phyloP scores from a whole-genome alignment of 2,888 invertebrate species.

The Timandra comae region DNA sequence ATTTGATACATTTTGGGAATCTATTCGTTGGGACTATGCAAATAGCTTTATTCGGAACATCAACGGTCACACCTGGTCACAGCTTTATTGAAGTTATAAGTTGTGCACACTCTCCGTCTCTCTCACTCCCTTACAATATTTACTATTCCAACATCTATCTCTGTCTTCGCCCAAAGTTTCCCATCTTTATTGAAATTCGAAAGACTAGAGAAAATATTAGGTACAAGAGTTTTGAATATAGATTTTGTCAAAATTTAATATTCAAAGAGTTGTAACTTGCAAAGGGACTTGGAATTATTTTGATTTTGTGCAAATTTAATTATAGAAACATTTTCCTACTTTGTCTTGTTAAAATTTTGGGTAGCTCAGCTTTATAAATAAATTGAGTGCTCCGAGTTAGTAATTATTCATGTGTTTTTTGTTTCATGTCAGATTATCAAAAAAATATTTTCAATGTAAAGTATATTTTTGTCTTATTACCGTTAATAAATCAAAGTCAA shows the following conservation, averaged over 20 bases:
- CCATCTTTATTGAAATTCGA: constrained; percentile 44
- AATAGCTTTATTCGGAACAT: constrained; percentile 55
- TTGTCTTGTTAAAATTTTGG: no score
- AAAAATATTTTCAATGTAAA: no score
- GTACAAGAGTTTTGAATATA: constrained; percentile 23
- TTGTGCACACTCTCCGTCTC: constrained; percentile 58
- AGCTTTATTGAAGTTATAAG: constrained; percentile 73
- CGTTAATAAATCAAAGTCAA: no score
- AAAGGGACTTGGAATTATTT: constrained; percentile 11
- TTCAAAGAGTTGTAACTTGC: constrained; percentile 14
- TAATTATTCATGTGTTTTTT: no score
- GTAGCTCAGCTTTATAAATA: no score
- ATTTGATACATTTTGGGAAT: constrained; percentile 22
- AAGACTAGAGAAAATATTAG: constrained; percentile 22
- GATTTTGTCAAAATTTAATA: constrained; percentile 11
- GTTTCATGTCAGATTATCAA: no score
- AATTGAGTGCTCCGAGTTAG: no score
- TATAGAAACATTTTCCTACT: not conserved
- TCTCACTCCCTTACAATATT: constrained; percentile 39
- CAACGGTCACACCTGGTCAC: constrained; percentile 64
- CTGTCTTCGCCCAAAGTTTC: constrained; percentile 33
- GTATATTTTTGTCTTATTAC: no score
- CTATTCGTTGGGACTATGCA: constrained; percentile 45
- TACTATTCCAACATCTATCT: constrained; percentile 37
- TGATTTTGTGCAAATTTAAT: constrained; percentile 9